Conservation (phyloP, 2,113 vertebrate genomes). For the Rhombomys opimus region DNA sequence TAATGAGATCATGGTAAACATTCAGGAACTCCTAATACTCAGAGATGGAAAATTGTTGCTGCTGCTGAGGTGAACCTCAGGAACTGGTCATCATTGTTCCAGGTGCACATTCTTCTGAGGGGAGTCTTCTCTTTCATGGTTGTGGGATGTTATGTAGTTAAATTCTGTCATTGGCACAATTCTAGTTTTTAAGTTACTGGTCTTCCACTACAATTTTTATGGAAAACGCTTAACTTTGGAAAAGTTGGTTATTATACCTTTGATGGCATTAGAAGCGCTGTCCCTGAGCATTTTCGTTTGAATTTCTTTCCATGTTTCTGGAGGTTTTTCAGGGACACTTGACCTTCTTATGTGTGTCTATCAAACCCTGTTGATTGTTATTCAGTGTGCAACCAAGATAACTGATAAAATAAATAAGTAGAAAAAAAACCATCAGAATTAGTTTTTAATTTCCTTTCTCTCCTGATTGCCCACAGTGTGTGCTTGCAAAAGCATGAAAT, state of each 20-base stretch:
- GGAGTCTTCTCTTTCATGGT: background rate
- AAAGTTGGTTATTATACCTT: conserved; percentile 61
- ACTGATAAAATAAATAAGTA: conserved; percentile 88
- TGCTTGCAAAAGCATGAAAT: conserved; percentile 87
- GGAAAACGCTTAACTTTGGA: conserved; percentile 52
- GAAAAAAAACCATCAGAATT: conserved; percentile 88
- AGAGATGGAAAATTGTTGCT: conserved; percentile 47
- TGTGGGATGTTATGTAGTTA: conserved; percentile 48
- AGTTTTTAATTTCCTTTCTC: conserved; percentile 88
- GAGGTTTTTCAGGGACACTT: conserved; percentile 73
- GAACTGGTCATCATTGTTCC: conserved; percentile 63
- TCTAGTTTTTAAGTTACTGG: conserved; percentile 35
- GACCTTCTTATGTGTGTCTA: conserved; percentile 74
- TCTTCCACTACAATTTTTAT: conserved; percentile 29
- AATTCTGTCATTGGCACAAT: conserved; percentile 32
- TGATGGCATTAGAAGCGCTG: conserved; percentile 72
- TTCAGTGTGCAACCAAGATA: conserved; percentile 84
- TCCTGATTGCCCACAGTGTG: conserved; percentile 86
- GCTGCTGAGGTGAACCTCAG: conserved; percentile 66
- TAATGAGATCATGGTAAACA: background rate
- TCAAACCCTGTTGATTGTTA: conserved; percentile 85
- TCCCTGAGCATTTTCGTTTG: conserved; percentile 61
- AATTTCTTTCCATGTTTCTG: conserved; percentile 74
- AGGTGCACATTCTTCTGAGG: conserved; percentile 66
- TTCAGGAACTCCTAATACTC: conserved; percentile 37